Percentiles rank a stretch among this genome's conserved stretches.
These are phyloP conservation scores for Steinernema carpocapsae DNA, from an alignment of 2,888 invertebrate genomes.

Conservation along the genomic window DNA sequence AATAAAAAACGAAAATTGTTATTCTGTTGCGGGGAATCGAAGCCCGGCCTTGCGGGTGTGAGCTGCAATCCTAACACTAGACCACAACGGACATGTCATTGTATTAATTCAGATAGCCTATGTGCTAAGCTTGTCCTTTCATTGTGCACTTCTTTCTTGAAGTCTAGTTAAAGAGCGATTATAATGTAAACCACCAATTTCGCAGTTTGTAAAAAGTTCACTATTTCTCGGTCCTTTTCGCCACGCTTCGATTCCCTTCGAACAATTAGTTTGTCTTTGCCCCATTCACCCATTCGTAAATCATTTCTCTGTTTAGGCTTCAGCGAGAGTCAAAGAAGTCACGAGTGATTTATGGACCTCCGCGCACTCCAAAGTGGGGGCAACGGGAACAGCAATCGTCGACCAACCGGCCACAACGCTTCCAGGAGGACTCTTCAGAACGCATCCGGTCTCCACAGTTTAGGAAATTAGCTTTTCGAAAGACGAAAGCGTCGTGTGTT, in stretches of 20 bases:
- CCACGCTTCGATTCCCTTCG: too few species aligned
- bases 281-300: slow-evolving; percentile 1
- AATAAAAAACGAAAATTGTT: not conserved
- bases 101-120: too few species aligned
- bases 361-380: not conserved
- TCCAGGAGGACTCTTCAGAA: not conserved
- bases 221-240: too few species aligned
- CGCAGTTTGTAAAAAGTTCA: too few species aligned
- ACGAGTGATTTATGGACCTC: slow-evolving; percentile 10
- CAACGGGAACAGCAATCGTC: not conserved
- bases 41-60: slow-evolving; percentile 37
- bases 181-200: too few species aligned
- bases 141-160: too few species aligned
- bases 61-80: slow-evolving; percentile 37
- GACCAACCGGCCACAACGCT: not conserved
- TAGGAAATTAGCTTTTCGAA: slow-evolving; percentile 18
- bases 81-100: slow-evolving; percentile 6
- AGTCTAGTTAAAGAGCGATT: too few species aligned
- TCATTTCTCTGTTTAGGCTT: not conserved
- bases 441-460: slow-evolving; percentile 8
- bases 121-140: too few species aligned
- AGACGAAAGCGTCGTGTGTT: not conserved
- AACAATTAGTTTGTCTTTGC: not conserved
- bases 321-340: not conserved
- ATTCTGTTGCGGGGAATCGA: slow-evolving; percentile 38